Evolutionary conservation across 1,140 invertebrate genomes (phyloP).

Genomic region (Spodoptera litura): DNA sequence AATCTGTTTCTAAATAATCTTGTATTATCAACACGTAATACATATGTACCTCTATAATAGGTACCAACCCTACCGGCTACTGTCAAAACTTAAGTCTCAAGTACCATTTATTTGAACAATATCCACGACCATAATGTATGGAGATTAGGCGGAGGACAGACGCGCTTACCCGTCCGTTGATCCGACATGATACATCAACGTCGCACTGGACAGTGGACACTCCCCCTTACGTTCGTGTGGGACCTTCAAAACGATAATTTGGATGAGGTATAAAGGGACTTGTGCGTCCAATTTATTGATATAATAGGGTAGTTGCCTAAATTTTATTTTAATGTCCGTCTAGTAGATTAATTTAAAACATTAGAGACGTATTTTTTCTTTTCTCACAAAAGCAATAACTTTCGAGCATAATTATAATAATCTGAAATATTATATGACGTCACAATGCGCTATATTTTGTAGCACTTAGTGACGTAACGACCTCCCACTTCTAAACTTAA

Average conservation of each 20-base stretch:
- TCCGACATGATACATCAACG: conserved; percentile 85
- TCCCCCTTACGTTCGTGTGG: conserved; percentile 67
- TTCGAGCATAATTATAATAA: too few species aligned
- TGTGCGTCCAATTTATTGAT: not conserved
- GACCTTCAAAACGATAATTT: conserved; percentile 36
- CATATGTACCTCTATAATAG: too few species aligned
- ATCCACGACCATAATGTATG: conserved; percentile 83
- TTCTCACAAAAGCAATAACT: too few species aligned
- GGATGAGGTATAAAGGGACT: conserved; percentile 46
- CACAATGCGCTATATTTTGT: too few species aligned
- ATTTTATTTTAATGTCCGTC: too few species aligned
- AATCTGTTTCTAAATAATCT: not conserved
- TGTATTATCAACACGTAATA: conserved; percentile 6
- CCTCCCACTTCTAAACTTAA: too few species aligned
- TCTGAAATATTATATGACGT: too few species aligned
- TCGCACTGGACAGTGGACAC: conserved; percentile 78
- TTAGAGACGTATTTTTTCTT: too few species aligned
- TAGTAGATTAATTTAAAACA: too few species aligned
- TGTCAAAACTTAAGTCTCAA: conserved; percentile 77
- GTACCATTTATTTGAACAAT: conserved; percentile 85
- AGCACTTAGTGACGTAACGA: too few species aligned
- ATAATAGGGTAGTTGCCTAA: too few species aligned
- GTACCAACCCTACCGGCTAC: conserved; percentile 44
- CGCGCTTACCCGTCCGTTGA: conserved; percentile 73
- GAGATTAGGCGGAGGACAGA: conserved; percentile 84